Percentiles rank a stretch among this genome's conserved stretches.
phyloP scores from a whole-genome alignment of 1,140 invertebrate genomes.

The Drosophila baimaii region DNA sequence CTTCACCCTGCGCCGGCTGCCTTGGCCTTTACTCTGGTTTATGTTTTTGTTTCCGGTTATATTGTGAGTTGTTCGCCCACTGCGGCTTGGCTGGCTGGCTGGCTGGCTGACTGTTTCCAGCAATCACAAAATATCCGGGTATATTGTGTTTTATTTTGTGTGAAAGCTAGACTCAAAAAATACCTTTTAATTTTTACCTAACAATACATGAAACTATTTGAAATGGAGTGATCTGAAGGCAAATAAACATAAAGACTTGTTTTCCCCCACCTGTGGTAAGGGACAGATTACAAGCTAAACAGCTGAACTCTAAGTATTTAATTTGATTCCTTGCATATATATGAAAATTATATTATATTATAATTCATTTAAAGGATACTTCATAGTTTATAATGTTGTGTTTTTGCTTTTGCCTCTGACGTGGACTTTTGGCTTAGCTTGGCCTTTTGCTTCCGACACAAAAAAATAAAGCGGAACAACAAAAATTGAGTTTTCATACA shows the following conservation, averaged over 20 bases:
- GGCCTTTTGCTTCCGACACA: slow-evolving; percentile 40
- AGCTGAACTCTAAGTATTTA: too few relatives aligned
- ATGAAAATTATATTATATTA: too few relatives aligned
- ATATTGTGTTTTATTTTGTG: neutral
- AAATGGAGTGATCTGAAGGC: too few relatives aligned
- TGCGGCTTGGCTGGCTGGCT: slow-evolving; percentile 12
- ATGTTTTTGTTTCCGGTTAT: slow-evolving; percentile 57
- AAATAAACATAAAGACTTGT: too few relatives aligned
- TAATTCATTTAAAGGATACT: neutral
- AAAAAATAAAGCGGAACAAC: neutral
- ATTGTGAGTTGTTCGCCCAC: slow-evolving; percentile 36
- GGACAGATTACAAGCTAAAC: too few relatives aligned
- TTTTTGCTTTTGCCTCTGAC: slow-evolving; percentile 2
- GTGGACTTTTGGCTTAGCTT: slow-evolving; percentile 30
- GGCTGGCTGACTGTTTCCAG: slow-evolving; percentile 1
- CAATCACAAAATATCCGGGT: neutral
- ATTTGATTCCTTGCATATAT: too few relatives aligned
- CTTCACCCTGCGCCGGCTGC: slow-evolving; percentile 9
- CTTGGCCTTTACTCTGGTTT: slow-evolving; percentile 52
- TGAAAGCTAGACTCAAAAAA: neutral
- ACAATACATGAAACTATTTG: too few relatives aligned
- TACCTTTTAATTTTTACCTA: neutral
- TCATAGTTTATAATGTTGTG: neutral
- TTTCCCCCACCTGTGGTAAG: too few relatives aligned
- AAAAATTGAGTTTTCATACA: slow-evolving; percentile 36